A percentile compares a stretch with the other conserved stretches of the same genome.
phyloP scores from a whole-genome alignment of 2,888 invertebrate species.

The Scaptomyza reducta region DNA sequence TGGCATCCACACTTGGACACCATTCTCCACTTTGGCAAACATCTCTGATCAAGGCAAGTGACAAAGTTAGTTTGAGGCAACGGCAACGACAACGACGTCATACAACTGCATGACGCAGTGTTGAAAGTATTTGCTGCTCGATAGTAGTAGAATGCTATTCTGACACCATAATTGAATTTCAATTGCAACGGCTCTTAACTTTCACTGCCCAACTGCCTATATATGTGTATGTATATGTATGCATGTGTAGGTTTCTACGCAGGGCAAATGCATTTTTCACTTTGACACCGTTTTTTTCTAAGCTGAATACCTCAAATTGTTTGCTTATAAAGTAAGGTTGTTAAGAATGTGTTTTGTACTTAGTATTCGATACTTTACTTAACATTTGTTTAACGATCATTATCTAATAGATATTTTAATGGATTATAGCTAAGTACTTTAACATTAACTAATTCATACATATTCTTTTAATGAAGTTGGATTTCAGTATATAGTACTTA shows the following conservation, averaged over 20 bases:
- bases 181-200: constrained; percentile 44
- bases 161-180: constrained; percentile 42
- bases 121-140: constrained; percentile 10
- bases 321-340: not conserved
- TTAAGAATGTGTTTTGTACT: not conserved
- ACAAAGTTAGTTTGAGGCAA: constrained; percentile 27
- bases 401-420: not conserved
- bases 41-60: constrained; percentile 53
- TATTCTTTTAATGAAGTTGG: too few relatives aligned
- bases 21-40: constrained; percentile 18
- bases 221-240: too few relatives aligned
- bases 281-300: not conserved
- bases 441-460: too few relatives aligned
- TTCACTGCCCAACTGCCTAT: constrained; percentile 37
- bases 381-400: not conserved
- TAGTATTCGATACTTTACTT: not conserved
- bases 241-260: not conserved
- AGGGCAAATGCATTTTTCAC: not conserved
- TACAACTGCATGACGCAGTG: constrained; percentile 28
- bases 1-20: constrained; percentile 38
- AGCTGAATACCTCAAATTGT: not conserved
- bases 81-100: constrained; percentile 18
- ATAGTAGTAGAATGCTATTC: constrained; percentile 4
- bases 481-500: too few relatives aligned
- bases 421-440: not conserved